Conservation (phyloP, 37 sponge, comb jelly and placozoan genomes). For the Eunapius fragilis region DNA sequence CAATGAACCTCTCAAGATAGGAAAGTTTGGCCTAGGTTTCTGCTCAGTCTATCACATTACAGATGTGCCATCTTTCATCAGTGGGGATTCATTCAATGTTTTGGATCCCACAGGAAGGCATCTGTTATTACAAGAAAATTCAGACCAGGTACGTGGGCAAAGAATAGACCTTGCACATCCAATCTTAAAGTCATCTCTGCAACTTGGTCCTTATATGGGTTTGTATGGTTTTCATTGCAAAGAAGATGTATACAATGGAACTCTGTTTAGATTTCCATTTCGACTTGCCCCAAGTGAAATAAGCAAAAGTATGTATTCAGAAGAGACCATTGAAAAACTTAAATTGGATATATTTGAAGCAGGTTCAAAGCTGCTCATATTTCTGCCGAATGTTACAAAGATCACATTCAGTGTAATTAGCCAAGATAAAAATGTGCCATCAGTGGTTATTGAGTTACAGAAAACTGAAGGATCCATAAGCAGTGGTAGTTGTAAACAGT, state of each 20-base stretch:
- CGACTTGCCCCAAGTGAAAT: slow-evolving; percentile 38
- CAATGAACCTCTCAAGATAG: slow-evolving; percentile 43
- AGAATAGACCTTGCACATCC: background rate
- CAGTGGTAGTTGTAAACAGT: background rate
- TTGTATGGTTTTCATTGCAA: background rate
- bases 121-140: slow-evolving; percentile 4
- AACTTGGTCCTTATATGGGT: background rate
- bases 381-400: slow-evolving; percentile 15
- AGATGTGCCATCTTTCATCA: slow-evolving; percentile 63
- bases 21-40: slow-evolving; percentile 76
- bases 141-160: slow-evolving; percentile 20
- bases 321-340: slow-evolving; percentile 1
- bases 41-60: slow-evolving; percentile 73
- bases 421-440: background rate
- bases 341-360: background rate
- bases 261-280: slow-evolving; percentile 77
- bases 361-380: slow-evolving; percentile 46
- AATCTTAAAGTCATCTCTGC: background rate
- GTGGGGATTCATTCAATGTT: slow-evolving; percentile 35
- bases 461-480: background rate
- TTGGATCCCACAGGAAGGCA: slow-evolving; percentile 62
- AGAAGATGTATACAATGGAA: slow-evolving; percentile 40
- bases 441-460: background rate
- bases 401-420: slow-evolving; percentile 23
- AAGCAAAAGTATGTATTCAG: slow-evolving; percentile 25